A percentile compares a stretch with the other conserved stretches of the same genome.
Conservation (phyloP, 2,797 vertebrate genomes). For the Lacerta viridis region DNA sequence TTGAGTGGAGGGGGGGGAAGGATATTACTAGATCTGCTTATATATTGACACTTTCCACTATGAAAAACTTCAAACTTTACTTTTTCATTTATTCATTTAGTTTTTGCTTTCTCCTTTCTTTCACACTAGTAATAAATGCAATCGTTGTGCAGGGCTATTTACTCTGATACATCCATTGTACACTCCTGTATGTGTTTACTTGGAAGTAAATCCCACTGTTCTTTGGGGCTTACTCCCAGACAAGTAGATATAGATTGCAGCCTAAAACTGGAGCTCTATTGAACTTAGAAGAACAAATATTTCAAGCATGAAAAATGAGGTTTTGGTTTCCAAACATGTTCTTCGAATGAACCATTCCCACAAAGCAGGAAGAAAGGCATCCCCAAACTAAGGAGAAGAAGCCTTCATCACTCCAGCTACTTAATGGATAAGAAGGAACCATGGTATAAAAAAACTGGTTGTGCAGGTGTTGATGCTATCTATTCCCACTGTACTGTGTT, state of each 20-base stretch:
- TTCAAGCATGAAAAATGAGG: neutral
- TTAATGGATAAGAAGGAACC: neutral
- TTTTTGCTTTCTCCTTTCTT: neutral
- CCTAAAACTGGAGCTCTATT: neutral
- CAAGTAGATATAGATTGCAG: neutral
- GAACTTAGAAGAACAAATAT: neutral
- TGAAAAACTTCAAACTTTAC: neutral
- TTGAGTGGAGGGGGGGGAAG: neutral
- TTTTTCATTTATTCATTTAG: neutral
- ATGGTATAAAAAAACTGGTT: neutral
- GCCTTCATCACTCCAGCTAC: neutral
- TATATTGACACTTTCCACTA: neutral
- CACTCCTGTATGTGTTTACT: neutral
- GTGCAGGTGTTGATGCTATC: neutral
- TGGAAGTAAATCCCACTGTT: too few relatives aligned
- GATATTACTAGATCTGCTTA: neutral
- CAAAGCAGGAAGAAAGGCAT: neutral
- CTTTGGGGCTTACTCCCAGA: neutral
- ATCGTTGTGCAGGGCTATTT: neutral
- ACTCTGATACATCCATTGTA: neutral
- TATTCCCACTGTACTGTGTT: neutral
- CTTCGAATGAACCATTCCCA: neutral
- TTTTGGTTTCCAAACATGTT: neutral
- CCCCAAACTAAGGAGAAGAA: neutral
- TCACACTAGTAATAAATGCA: neutral